Evolutionary conservation across 2,888 invertebrate genomes (phyloP).

Genomic region (Phoenoteleia sp.): DNA sequence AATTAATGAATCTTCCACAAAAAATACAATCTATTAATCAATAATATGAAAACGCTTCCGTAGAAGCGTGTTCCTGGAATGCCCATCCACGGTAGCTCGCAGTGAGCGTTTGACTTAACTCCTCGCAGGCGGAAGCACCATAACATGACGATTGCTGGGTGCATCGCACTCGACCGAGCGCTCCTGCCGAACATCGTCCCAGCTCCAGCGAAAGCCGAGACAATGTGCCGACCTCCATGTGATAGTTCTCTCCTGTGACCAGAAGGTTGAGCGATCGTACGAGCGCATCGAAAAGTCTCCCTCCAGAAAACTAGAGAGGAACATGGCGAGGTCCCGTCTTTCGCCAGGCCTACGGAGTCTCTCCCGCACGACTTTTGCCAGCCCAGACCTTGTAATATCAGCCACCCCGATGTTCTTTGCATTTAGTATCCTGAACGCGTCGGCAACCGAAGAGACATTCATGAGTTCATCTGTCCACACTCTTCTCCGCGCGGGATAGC

Average conservation of each 20-base stretch:
- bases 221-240: constrained; percentile 56
- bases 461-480: constrained; percentile 76
- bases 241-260: constrained; percentile 74
- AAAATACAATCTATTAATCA: too few relatives aligned
- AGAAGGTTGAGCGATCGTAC: constrained; percentile 42
- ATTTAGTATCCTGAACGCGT: constrained; percentile 79
- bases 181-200: constrained; percentile 51
- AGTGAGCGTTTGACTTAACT: constrained; percentile 3
- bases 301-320: too few relatives aligned
- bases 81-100: not conserved
- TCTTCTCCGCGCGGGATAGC: constrained; percentile 75
- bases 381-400: constrained; percentile 69
- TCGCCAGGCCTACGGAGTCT: constrained; percentile 36
- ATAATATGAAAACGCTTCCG: too few relatives aligned
- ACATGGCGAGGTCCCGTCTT: not conserved
- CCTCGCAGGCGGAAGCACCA: constrained; percentile 65
- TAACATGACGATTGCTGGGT: constrained; percentile 23
- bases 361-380: constrained; percentile 67
- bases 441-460: constrained; percentile 77
- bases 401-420: constrained; percentile 72
- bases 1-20: too few relatives aligned
- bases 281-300: too few relatives aligned
- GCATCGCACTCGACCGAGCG: constrained; percentile 41
- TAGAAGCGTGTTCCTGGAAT: constrained; percentile 25
- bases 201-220: constrained; percentile 70